These are phyloP conservation scores for Bergia puertoricense DNA, from an alignment of 92 coral and sea anemone species.

Conservation along the genomic window DNA sequence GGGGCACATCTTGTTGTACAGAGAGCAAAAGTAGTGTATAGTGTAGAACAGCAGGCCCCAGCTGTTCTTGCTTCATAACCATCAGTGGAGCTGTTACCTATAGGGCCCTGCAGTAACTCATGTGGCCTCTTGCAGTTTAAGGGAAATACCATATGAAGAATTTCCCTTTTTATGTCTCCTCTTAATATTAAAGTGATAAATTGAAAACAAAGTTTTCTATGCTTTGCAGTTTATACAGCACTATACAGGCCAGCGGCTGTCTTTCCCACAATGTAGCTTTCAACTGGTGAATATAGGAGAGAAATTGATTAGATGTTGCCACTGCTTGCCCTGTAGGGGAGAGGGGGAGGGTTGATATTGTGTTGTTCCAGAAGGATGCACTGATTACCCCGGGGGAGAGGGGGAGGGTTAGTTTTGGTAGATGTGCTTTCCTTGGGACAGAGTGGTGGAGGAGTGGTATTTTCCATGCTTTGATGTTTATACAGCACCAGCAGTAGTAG, in stretches of 20 bases:
- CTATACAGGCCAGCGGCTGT: too few species aligned
- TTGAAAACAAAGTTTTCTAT: neutral
- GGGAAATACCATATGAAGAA: neutral
- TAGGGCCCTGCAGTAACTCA: neutral
- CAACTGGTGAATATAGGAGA: neutral
- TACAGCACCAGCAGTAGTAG: too few species aligned
- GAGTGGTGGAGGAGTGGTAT: too few species aligned
- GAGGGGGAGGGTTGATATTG: neutral
- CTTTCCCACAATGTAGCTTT: too few species aligned
- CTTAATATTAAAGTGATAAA: neutral
- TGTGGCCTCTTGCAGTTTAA: neutral
- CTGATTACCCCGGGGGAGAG: neutral
- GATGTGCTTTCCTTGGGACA: too few species aligned
- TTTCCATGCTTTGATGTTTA: slow-evolving; percentile 13
- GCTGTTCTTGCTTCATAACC: neutral
- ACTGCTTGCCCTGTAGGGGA: neutral
- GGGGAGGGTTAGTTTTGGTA: neutral
- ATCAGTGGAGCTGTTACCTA: neutral
- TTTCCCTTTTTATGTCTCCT: neutral
- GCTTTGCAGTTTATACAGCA: slow-evolving; percentile 24
- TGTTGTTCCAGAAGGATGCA: too few species aligned
- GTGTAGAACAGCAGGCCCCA: neutral
- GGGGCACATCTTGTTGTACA: slow-evolving; percentile 26
- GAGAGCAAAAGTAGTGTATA: slow-evolving; percentile 8
- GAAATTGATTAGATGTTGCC: neutral